These are phyloP conservation scores for Mergus octosetaceus DNA, from an alignment of 2,797 vertebrate species.

Conservation along the genomic window DNA sequence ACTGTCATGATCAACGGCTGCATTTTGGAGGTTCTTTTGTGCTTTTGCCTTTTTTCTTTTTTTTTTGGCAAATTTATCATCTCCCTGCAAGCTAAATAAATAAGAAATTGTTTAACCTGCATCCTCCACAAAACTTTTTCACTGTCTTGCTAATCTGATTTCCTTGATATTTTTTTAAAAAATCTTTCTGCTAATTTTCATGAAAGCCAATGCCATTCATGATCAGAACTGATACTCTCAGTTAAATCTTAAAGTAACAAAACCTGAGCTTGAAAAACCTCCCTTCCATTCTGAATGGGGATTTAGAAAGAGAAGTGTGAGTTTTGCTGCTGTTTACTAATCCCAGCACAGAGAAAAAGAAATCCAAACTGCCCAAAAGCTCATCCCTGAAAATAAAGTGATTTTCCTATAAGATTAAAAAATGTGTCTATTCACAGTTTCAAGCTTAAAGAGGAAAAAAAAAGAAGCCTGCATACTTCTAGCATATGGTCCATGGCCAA, in stretches of 20 bases:
- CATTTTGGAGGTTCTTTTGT: not conserved
- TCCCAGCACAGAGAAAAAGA: slow-evolving; percentile 17
- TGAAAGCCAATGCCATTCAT: not conserved
- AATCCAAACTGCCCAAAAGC: slow-evolving; percentile 33
- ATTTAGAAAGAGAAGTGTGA: slow-evolving; percentile 28
- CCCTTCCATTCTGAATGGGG: not conserved
- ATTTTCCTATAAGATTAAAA: slow-evolving; percentile 38
- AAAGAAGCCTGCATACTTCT: slow-evolving; percentile 6
- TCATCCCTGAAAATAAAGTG: slow-evolving; percentile 54
- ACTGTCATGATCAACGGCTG: not conserved
- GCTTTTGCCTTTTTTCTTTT: not conserved
- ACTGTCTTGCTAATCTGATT: not conserved
- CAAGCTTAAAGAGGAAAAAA: not conserved
- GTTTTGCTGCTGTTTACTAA: slow-evolving; percentile 45
- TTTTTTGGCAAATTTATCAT: not conserved
- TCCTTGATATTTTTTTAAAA: not conserved
- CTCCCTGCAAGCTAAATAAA: not conserved
- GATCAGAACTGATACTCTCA: not conserved
- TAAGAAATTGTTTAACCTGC: not conserved
- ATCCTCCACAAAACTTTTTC: not conserved
- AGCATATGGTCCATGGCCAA: not conserved
- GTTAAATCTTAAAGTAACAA: slow-evolving; percentile 19
- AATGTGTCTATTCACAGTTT: slow-evolving; percentile 23
- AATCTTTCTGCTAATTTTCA: slow-evolving; percentile 26
- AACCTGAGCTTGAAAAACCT: slow-evolving; percentile 5